These are phyloP conservation scores for Tryphoninae sp. DNA, from an alignment of 2,888 invertebrate species.

Conservation along the genomic window DNA sequence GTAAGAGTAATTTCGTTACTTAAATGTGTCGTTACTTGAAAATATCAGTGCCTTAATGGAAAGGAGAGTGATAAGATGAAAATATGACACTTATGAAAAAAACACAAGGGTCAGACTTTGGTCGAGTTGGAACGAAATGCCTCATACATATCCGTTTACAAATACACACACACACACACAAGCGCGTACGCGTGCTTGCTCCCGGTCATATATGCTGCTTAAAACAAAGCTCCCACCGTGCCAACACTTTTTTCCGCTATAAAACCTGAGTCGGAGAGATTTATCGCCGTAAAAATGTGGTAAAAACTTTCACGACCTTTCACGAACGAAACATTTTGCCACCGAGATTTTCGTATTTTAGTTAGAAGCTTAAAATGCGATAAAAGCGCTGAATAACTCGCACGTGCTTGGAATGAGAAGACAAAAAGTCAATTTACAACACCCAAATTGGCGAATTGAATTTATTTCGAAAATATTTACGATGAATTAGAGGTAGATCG, in stretches of 20 bases:
- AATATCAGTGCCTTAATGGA: neutral
- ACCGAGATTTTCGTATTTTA: constrained; percentile 31
- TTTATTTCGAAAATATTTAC: constrained; percentile 22
- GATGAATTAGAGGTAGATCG: neutral
- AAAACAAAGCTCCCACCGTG: constrained; percentile 54
- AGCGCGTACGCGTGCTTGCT: neutral
- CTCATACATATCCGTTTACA: constrained; percentile 19
- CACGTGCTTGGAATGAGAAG: neutral
- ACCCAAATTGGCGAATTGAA: constrained; percentile 2
- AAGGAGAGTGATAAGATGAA: constrained; percentile 19
- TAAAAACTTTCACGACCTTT: constrained; percentile 14
- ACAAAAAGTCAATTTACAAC: constrained; percentile 3
- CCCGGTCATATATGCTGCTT: constrained; percentile 35
- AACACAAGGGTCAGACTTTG: neutral
- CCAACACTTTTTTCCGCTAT: constrained; percentile 55
- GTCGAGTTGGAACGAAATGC: neutral
- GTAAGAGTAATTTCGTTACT: too few relatives aligned
- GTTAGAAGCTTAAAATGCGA: neutral
- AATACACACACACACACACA: constrained; percentile 13
- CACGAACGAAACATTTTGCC: neutral
- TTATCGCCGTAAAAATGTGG: constrained; percentile 39
- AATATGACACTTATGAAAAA: neutral
- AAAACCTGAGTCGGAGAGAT: constrained; percentile 27
- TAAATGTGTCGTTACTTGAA: neutral
- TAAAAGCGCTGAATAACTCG: neutral